Evolutionary conservation across 2,888 invertebrate genomes (phyloP), one percentile per base, ranked within the genome.

Genomic region (Herminia tarsipennalis): DNA sequence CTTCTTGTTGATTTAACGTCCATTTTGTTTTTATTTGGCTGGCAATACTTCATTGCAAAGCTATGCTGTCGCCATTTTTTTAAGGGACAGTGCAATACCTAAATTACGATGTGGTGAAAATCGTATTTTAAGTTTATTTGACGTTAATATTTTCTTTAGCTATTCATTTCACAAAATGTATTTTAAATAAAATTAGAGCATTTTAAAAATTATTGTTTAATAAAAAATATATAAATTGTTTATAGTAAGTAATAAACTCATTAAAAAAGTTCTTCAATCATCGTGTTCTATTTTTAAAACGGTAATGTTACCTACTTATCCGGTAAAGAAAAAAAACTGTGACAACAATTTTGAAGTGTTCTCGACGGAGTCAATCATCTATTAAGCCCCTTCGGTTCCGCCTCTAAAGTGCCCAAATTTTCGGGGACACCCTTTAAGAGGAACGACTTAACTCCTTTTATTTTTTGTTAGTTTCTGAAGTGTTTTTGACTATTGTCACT

Each of bases 381-480:
- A 29, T 40, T 34, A 40, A 50, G 17, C 39, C 44, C 44, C 28
- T 37, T 33, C 12, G 35, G 22, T 34, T 17, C 37, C 27, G 27
- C 9, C 10, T 30, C 10, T 35, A 40, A 58, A 73, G 69, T 64
- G 67, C 53, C 65, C 67, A 46, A 76, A 74, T 67, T 70, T 70
- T 61, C 33, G 48, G 55, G 45, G 25, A 48, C 37, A 42, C 49
- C 62, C 61, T 52, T 45, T 44, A 43, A 48, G 40, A 42, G 35
- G 51, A 38, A 41, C 42, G 42, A 56, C 39, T 46, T 50, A 49
- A 56, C 49, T 55, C 38, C 51, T 45, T 40, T 32, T 48, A 16
- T 16, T 45, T 56, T 47, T 37, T 43, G 27, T 47, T 49, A 56
- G 35, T 66, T 66, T 41, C 40, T 51, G 33, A 43, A 48, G 16